Evolutionary conservation across 2,888 invertebrate species (phyloP), one percentile per base, ranked within the genome.

Genomic region (Aphodius granarius): DNA sequence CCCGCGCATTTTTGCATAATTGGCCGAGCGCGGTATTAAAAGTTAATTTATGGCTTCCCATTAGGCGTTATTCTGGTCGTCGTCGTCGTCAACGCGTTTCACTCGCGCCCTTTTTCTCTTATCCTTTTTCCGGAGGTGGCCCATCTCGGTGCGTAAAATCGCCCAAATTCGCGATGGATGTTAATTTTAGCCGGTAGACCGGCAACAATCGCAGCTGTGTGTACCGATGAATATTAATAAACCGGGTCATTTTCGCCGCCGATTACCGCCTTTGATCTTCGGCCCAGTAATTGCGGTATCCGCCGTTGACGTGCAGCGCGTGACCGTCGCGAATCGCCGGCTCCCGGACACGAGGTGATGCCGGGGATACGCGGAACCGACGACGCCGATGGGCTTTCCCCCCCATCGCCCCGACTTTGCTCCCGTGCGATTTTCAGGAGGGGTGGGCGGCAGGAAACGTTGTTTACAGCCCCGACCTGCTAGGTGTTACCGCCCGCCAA

Each of bases 171-270:
- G 43, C 43, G 43, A 43, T 43, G 43, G 43, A 43, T 43, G 43
- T 43, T 43, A 43, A 43, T 43, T 43, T 43, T 43, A 43, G 13
- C 43, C 43, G 43, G 43, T 43, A 43, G 43, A 43, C 43, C 43
- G 43, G 43, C 43, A 43, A 43, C 43, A 43, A 43, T 43, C 43
- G 43, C 43, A 43, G 43, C 43, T 43, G 43, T 43, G 43, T 43
- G 43, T 83, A 82, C 80, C 79, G 80, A 81, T 81, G 82, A 81
- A 84, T 82, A 82, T 83, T 83, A 83, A 83, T 83, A 83, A 83
- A 84, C 83, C 82, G 81, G 80, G 80, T 80, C 82, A 81, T 83
- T 83, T 83, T 82, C 81, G 80, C 81, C 83, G 82, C 81, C 80
- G 83, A 83, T 84, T 84, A 83, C 81, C 76, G 78, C 78, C 83